phyloP scores from a whole-genome alignment of 2,113 vertebrate species.

The Alouatta palliata region DNA sequence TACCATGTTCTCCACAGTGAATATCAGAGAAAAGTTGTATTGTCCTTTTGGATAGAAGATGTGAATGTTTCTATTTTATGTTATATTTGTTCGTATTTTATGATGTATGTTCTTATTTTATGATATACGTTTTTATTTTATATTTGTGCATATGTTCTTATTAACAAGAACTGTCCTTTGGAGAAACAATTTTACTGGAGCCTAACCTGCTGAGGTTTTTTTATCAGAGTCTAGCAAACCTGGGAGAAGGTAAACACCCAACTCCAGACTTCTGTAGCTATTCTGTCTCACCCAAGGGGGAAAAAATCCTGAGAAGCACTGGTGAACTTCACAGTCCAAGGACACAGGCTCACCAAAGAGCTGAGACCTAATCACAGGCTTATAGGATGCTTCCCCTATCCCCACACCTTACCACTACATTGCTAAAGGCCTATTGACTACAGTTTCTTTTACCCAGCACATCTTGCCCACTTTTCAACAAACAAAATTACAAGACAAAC shows the following conservation, averaged over 20 bases:
- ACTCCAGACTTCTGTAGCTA: not conserved
- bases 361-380: too few relatives aligned
- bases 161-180: not conserved
- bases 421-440: not conserved
- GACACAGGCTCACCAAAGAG: not conserved
- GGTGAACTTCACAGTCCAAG: not conserved
- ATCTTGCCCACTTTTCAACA: not conserved
- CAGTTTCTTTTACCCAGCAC: not conserved
- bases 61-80: too few relatives aligned
- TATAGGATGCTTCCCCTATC: accelerated
- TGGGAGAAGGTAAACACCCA: not conserved
- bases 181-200: not conserved
- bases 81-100: too few relatives aligned
- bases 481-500: not conserved
- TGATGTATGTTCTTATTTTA: too few relatives aligned
- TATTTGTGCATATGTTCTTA: not conserved
- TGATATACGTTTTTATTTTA: too few relatives aligned
- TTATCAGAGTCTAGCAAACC: not conserved
- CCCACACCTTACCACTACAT: not conserved
- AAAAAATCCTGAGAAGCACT: not conserved
- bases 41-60: not conserved
- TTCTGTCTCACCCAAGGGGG: not conserved
- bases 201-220: not conserved
- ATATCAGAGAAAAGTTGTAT: not conserved
- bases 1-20: not conserved